A percentile compares a stretch with the other conserved stretches of the same genome.
phyloP scores from a whole-genome alignment of 2,797 vertebrate genomes.

The Cichlasoma orientale region DNA sequence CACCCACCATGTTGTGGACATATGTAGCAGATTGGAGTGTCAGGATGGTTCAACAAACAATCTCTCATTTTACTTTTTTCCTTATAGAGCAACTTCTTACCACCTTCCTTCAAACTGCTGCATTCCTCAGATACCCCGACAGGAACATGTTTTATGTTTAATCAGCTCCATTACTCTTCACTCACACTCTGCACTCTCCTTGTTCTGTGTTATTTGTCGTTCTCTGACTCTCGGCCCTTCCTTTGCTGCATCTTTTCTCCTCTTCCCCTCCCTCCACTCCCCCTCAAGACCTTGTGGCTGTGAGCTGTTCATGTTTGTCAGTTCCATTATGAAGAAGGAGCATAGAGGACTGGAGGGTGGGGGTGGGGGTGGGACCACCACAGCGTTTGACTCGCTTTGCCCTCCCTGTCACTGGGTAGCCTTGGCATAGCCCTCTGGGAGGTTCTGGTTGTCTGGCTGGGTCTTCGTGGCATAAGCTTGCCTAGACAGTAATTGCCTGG shows the following conservation, averaged over 20 bases:
- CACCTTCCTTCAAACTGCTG: neutral
- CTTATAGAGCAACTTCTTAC: neutral
- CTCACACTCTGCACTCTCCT: conserved; percentile 39
- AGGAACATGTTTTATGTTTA: conserved; percentile 38
- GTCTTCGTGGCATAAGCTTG: conserved; percentile 43
- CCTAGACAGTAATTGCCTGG: conserved; percentile 74
- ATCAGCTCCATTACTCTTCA: conserved; percentile 46
- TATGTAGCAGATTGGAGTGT: neutral
- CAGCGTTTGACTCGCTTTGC: conserved; percentile 57
- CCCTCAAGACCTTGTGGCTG: conserved; percentile 20
- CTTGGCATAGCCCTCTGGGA: conserved; percentile 43
- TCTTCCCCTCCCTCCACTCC: neutral
- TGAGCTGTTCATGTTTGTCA: conserved; percentile 63
- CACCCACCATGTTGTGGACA: neutral
- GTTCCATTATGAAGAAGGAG: conserved; percentile 48
- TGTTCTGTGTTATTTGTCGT: conserved; percentile 23
- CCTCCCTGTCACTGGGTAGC: conserved; percentile 44
- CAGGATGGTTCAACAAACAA: neutral
- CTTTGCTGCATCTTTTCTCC: neutral
- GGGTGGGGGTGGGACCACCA: neutral
- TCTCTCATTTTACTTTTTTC: neutral
- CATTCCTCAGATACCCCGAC: conserved; percentile 19
- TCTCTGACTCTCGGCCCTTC: neutral
- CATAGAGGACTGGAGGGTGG: neutral
- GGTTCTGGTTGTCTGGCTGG: conserved; percentile 51